Base-by-base conservation (phyloP, 2,113 vertebrate genomes). In the Phylloscopus trochiloides region DNA sequence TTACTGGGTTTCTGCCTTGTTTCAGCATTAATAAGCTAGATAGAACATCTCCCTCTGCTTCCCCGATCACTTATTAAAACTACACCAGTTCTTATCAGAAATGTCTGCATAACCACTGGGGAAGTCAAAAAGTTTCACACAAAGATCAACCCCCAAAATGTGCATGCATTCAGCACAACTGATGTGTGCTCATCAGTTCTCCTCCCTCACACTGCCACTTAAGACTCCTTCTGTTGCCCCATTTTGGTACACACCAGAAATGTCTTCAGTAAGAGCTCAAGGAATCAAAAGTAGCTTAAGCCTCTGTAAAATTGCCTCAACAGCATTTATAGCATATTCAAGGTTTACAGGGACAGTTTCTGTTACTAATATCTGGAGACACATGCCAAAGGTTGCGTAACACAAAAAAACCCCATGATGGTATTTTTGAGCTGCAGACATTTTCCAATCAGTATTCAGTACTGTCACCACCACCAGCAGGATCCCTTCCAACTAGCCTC, bases 401-500 rank as follows among this genome's bases (percentile, higher is more conserved):
- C 38, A 52, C 18, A 75, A 36, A 51, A 71, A 29, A 36, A 14
- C 40, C 14, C 32, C 42, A 52, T 0, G 8, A 34, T 16, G 26
- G 31, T 21, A 54, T 86, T 94, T 84, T 48, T 4, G 9, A 84
- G 72, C 48, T 76, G 86, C 59, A 82, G 73, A 54, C 7, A 1
- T 72, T 87, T 87, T 50, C 63, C 55, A 42, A 54, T 90, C 71
- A 65, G 43, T 61, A 82, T 90, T 95, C 94, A 76, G 57, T 7
- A 48, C 3, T 0, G 12, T 20, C 61, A 77, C 8, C 28, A 84
- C 3, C 47, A 57, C 1, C 11, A 9, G 20, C 38, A 67, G 62
- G n/a, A 82, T 65, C 48, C 72, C 59, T 55, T 43, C 76, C 36
- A 75, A 29, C 50, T 5, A 65, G 34, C 17, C 70, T 80, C 54